Base-by-base conservation (phyloP, 2,113 vertebrate species). In the Synchiropus splendidus region DNA sequence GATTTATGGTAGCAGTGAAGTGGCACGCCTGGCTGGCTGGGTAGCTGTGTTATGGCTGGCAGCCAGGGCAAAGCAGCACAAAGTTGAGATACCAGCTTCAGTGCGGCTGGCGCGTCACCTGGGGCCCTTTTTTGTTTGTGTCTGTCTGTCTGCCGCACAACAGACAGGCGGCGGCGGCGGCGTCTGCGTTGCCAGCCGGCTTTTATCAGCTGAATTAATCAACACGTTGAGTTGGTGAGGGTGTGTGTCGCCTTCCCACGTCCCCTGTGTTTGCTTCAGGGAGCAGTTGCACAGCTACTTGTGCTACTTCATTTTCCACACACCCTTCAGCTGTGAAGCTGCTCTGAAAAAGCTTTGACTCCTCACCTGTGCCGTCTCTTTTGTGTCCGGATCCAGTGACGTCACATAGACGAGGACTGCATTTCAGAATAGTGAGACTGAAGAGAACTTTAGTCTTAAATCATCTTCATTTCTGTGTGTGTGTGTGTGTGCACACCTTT, bases 1-100 rank as follows among this genome's bases (percentile, higher is more conserved):
- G 79, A 83, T 85, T 83, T 81, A 81, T 76, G 75, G 72, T 67
- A 51, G 68, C 72, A 53, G 68, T 61, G 58, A 67, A 77, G 76
- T 72, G 73, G 74, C 61, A 68, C 75, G 81, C 78, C 53, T 79
- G 85, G 80, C 85, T 85, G 82, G 82, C 74, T 61, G 83, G 83
- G 84, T 81, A 81, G 82, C 88, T 86, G 85, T 75, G 48, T 58
- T 74, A 43, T 89, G 89, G 89, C 83, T 48, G 45, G 40, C 61
- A 66, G 88, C 88, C 88, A 89, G 79, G 77, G n/a, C n/a, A n/a
- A 73, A 85, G 61, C 61, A 60, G 58, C 86, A 81, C 86, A 87
- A 85, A 76, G 84, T 80, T 73, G 85, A 87, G 83, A 77, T 84
- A 81, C 72, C 86, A 85, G 80, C n/a, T n/a, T n/a, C n/a, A n/a